Conservation (phyloP, 2,888 invertebrate genomes). For the Tuberolachnus salignus region DNA sequence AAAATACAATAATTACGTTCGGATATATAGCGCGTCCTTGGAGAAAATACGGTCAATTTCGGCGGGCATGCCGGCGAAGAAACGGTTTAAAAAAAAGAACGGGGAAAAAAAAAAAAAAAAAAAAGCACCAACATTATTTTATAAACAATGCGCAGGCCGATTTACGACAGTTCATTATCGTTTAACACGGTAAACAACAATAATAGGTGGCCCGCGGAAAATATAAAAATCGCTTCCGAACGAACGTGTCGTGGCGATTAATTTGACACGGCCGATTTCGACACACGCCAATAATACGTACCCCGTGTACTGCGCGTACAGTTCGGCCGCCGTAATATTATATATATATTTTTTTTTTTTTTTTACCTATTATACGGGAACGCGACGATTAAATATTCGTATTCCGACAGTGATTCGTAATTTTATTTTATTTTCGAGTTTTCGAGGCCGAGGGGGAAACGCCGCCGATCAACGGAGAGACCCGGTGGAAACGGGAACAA, state of each 20-base stretch:
- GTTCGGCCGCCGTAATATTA: background rate
- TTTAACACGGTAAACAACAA: conserved; percentile 38
- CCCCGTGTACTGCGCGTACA: background rate
- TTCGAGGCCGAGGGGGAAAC: too few species aligned
- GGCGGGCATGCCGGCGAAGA: background rate
- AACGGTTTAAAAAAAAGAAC: background rate
- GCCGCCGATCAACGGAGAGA: too few species aligned
- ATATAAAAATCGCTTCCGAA: background rate
- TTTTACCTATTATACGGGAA: too few species aligned
- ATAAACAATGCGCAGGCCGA: background rate
- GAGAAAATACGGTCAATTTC: background rate
- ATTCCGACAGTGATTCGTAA: too few species aligned
- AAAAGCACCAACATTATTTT: background rate
- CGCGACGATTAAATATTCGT: too few species aligned
- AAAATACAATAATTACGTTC: background rate
- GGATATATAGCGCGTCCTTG: conserved; percentile 20
- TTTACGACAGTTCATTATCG: conserved; percentile 29
- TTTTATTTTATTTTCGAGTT: too few species aligned
- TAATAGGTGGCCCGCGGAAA: background rate
- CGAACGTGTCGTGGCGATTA: background rate
- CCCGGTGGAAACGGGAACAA: too few species aligned
- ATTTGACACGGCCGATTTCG: conserved; percentile 43
- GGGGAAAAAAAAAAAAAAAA: background rate
- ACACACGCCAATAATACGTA: background rate
- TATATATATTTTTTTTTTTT: too few species aligned